Evolutionary conservation across 1,140 invertebrate genomes (phyloP), one percentile per base, ranked within the genome.

Genomic region (Reticulitermes speratus): DNA sequence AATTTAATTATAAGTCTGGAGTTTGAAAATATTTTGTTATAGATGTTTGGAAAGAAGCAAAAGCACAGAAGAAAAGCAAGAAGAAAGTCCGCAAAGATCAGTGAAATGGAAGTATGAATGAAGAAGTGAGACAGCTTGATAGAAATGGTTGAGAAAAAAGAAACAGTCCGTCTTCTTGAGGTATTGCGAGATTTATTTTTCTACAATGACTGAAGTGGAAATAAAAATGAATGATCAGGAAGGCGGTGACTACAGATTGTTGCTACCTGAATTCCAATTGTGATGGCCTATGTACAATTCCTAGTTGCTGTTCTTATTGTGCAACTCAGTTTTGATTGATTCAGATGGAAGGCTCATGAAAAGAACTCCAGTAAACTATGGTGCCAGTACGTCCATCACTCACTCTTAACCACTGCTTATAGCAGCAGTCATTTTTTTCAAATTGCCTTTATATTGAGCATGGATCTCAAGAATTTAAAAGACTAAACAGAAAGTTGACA

Each of bases 71-170:
- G 88, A 94, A 95, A 88, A 92, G 92, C 90, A 94, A 94, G 92
- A 95, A 94, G 91, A 95, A 94, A 90, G 92, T 92, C 85, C 93
- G 94, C 88, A 94, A 94, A 89, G 94, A 94, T 87, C 93, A 94
- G 90, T 94, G 92, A 94, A 75, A 21, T 32, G 6, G 38, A 55
- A 85, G 25, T 5, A 23, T 21, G 30, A n/a, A 59, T 25, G 52
- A 85, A n/a, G 12, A 38, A 69, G 32, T 85, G 84, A 65, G 59
- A 85, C 59, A 45, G 83, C 83, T 84, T 45, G 21, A 44, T 32
- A 25, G 48, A 52, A 84, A 30, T 8, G 38, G 83, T 19, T 84
- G 44, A 25, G n/a, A 30, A 84, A 25, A 84, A 5, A 84, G 3
- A 52, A 25, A 32, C 23, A 52, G 30, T 85, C 84, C 84, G 84